Evolutionary conservation across 2,113 vertebrate species (phyloP), one percentile per base, ranked within the genome.

Genomic region (Pleuronectes platessa): DNA sequence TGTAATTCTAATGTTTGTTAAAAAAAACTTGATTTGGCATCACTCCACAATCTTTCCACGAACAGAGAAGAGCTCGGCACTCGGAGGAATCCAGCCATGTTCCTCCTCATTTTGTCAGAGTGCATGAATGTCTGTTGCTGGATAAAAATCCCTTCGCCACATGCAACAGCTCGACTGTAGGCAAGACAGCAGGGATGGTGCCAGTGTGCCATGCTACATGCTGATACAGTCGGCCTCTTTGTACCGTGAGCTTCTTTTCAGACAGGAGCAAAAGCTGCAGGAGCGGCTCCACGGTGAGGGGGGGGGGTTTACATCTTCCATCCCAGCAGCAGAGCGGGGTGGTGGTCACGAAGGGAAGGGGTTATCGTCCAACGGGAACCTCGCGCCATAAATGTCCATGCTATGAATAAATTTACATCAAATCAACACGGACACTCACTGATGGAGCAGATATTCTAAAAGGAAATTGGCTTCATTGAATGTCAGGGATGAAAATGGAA

Each of bases 181-280:
- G 73, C 49, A 23, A 71, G 69, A 84, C 81, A 79, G 82, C 68
- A 20, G 79, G 72, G 73, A 81, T 67, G 77, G 81, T 84, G 85
- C 87, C 86, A 81, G 55, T 23, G 83, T 86, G 88, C 88, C 82
- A 88, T 68, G 79, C 85, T 75, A 11, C 84, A 81, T 18, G 70
- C 75, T 74, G 78, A 87, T 78, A 90, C 84, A 85, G 62, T 81
- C 71, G 58, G 53, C 74, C 77, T 90, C 89, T 91, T 88, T 88
- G 85, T 88, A 76, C 5, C 40, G 42, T 0, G 2, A 80, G 79
- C 45, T 61, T 55, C 85, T 76, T 83, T 80, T 83, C 79, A 85
- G 76, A 88, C 82, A 77, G 73, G 74, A 83, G 83, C 65, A 61
- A 66, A 59, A 84, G 81, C 90, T 83, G 70, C 88, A 84, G 88